Percentiles rank a stretch among this genome's conserved stretches.
Evolutionary conservation across 2,888 invertebrate species (phyloP).

Genomic region (Epinotia bilunana): DNA sequence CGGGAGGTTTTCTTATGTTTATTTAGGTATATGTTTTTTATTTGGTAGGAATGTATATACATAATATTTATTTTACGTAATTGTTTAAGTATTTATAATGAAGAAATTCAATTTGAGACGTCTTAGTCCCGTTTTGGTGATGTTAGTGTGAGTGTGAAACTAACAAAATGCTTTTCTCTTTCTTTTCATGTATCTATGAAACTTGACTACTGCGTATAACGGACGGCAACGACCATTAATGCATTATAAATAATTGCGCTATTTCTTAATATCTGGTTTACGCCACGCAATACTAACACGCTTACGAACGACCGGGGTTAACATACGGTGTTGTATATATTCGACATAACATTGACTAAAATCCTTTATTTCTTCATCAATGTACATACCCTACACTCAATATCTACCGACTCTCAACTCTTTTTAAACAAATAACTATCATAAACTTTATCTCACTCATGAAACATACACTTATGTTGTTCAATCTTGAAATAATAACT

Average conservation of each 20-base stretch:
- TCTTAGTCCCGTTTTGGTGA: neutral
- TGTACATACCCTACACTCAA: slow-evolving; percentile 46
- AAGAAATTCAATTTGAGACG: neutral
- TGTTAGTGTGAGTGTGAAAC: slow-evolving; percentile 48
- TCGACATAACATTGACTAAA: slow-evolving; percentile 40
- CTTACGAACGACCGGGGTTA: slow-evolving; percentile 60
- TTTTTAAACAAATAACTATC: neutral
- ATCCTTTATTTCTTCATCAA: slow-evolving; percentile 30
- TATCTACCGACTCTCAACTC: slow-evolving; percentile 3
- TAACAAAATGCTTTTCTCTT: slow-evolving; percentile 83
- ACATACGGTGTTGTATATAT: slow-evolving; percentile 43
- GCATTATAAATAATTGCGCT: slow-evolving; percentile 70
- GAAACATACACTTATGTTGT: neutral
- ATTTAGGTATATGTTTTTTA: slow-evolving; percentile 2
- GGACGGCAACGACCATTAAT: slow-evolving; percentile 71
- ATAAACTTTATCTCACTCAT: slow-evolving; percentile 1
- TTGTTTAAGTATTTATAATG: slow-evolving; percentile 7
- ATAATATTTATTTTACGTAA: slow-evolving; percentile 21
- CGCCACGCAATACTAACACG: slow-evolving; percentile 80
- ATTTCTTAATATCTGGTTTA: slow-evolving; percentile 83
- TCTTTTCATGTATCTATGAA: slow-evolving; percentile 85
- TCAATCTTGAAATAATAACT: neutral
- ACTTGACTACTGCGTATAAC: slow-evolving; percentile 77
- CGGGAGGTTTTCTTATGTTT: slow-evolving; percentile 8
- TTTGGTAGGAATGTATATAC: neutral